Evolutionary conservation across 2,888 invertebrate genomes (phyloP), one percentile per base, ranked within the genome.

Genomic region (Sesamia inferens): DNA sequence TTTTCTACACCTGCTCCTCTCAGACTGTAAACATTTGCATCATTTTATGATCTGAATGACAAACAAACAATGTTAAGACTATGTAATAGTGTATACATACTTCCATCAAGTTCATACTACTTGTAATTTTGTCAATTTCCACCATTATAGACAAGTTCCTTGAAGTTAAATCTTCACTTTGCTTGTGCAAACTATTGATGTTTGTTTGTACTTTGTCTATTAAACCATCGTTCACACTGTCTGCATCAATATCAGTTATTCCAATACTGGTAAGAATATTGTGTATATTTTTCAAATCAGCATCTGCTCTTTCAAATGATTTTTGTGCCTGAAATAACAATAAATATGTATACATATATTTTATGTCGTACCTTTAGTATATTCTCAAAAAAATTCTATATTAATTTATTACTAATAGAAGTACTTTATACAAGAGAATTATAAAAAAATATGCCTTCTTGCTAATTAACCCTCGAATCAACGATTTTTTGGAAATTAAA

Each of bases 271-370:
- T 87, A 31, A 96, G 78, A 78, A 95, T 94, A 76, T 92, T 92
- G 81, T 93, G 88, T 67, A 95, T 90, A 90, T 93, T 93, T 87
- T 91, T 92, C 73, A 94, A 88, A 95, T 97, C 90, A 93, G 96
- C 90, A 95, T 96, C 90, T 96, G 92, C 91, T 82, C 89, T 92
- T 84, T 94, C 94, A 92, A 90, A 90, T 59, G 92, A 92, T 83
- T 94, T 94, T 82, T 91, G 90, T 13, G 90, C 92, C 96, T 96
- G 87, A 65, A 91, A 90, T 31, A 63, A 57, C 10, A 51, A 61
- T 47, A 44, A 8, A 63, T 48, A 68, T 2, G 10, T 13, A n/a
- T n/a, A 63, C 24, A 68, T 5, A 2, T 24, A 39, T 10, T 31
- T 16, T 14, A 14, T 13, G 0, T 13, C 57, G 8, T 19, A 2